Percentiles rank a stretch among this genome's conserved stretches.
Conservation (phyloP, 2,888 invertebrate species). For the Tinea pellionella region DNA sequence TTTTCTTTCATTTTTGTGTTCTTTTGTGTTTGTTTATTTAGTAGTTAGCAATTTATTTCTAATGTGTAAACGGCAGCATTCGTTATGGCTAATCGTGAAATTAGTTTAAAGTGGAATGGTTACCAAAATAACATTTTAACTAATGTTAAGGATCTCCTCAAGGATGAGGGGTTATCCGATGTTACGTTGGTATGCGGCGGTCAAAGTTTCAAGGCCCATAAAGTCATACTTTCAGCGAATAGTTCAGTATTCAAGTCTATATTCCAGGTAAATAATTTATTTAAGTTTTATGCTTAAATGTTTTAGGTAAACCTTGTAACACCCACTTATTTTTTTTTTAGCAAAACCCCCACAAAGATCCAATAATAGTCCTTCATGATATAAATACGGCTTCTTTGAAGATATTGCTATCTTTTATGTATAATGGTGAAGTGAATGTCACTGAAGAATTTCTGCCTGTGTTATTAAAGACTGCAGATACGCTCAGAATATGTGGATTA, state of each 20-base stretch:
- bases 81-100: conserved; percentile 67
- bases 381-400: conserved; percentile 75
- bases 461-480: conserved; percentile 75
- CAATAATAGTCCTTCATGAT: conserved; percentile 80
- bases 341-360: conserved; percentile 81
- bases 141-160: conserved; percentile 73
- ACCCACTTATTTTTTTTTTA: conserved; percentile 37
- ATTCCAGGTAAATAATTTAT: conserved; percentile 60
- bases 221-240: conserved; percentile 76
- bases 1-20: conserved; percentile 23
- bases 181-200: conserved; percentile 76
- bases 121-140: conserved; percentile 73
- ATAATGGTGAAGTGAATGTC: conserved; percentile 80
- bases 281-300: neutral
- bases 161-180: conserved; percentile 74
- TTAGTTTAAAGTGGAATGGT: conserved; percentile 78
- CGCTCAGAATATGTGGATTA: conserved; percentile 75
- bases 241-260: conserved; percentile 75
- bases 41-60: conserved; percentile 20
- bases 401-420: conserved; percentile 77
- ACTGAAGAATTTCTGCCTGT: conserved; percentile 76
- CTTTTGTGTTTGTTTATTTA: conserved; percentile 24
- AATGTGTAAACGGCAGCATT: conserved; percentile 22
- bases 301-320: neutral
- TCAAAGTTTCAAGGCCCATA: conserved; percentile 74